A percentile compares a stretch with the other conserved stretches of the same genome.
phyloP scores from a whole-genome alignment of 2,888 invertebrate species.

The Cheilosia impressa region DNA sequence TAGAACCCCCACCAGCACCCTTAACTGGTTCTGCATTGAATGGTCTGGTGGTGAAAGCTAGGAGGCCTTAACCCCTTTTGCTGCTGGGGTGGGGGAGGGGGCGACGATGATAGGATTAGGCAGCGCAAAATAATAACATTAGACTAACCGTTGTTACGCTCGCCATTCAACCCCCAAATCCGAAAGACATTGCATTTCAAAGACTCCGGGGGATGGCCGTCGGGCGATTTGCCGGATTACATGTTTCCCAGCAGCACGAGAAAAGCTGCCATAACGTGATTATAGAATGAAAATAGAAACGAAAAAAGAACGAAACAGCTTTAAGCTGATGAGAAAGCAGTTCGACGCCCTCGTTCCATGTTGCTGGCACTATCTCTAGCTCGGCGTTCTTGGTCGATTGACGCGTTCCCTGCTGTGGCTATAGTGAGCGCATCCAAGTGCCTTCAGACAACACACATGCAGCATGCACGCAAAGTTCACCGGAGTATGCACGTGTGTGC shows the following conservation, averaged over 20 bases:
- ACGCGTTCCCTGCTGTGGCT: constrained; percentile 4
- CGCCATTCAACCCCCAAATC: constrained; percentile 28
- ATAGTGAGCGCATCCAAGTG: constrained; percentile 13
- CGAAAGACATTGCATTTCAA: constrained; percentile 31
- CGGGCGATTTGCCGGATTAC: constrained; percentile 53
- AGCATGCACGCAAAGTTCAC: constrained; percentile 49
- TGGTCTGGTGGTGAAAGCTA: constrained; percentile 23
- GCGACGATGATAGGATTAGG: constrained; percentile 27
- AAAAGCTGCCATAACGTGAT: constrained; percentile 63
- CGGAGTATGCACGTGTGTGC: neutral
- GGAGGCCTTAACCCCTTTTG: constrained; percentile 68
- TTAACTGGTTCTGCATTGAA: constrained; percentile 34
- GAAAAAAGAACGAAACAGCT: constrained; percentile 36
- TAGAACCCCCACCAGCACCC: constrained; percentile 12
- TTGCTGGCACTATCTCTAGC: constrained; percentile 22
- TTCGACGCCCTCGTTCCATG: constrained; percentile 67
- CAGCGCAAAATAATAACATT: constrained; percentile 39
- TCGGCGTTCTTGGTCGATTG: constrained; percentile 25
- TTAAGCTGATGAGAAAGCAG: constrained; percentile 59
- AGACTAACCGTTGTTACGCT: constrained; percentile 43
- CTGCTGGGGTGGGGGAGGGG: neutral
- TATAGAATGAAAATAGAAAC: constrained; percentile 19
- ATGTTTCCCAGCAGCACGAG: constrained; percentile 25
- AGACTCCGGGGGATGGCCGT: constrained; percentile 21
- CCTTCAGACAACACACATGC: constrained; percentile 47